A percentile compares a stretch with the other conserved stretches of the same genome.
Conservation (phyloP, 2,797 vertebrate genomes). For the Lycodopsis pacificus region DNA sequence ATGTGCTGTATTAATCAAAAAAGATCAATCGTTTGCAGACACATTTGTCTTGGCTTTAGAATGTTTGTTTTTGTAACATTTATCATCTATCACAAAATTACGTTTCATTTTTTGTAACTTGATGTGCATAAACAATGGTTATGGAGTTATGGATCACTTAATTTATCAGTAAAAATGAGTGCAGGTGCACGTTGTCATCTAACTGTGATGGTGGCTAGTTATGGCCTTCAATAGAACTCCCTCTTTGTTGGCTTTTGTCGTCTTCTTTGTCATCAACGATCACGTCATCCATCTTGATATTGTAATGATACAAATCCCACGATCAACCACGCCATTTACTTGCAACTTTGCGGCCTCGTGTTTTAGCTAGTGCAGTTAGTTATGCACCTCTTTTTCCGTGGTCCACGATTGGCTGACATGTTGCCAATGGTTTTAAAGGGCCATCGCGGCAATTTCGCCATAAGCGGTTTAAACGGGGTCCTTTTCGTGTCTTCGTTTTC, state of each 20-base stretch:
- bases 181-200: background rate
- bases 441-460: background rate
- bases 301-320: background rate
- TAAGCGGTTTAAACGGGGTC: slow-evolving; percentile 9
- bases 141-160: background rate
- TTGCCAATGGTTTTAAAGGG: slow-evolving; percentile 12
- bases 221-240: background rate
- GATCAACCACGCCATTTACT: background rate
- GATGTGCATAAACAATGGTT: background rate
- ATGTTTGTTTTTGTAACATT: background rate
- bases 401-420: background rate
- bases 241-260: background rate
- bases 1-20: background rate
- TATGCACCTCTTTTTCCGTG: slow-evolving; percentile 9
- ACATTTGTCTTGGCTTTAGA: background rate
- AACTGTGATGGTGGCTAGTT: background rate
- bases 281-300: slow-evolving; percentile 8
- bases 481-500: slow-evolving; percentile 35
- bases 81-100: background rate
- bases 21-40: background rate
- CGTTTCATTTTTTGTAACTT: background rate
- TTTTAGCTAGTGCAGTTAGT: background rate
- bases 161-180: slow-evolving; percentile 2
- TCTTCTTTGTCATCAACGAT: background rate
- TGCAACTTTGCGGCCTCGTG: background rate